These are phyloP conservation scores for Parochlus steinenii DNA, from an alignment of 2,888 invertebrate genomes.

Conservation along the genomic window DNA sequence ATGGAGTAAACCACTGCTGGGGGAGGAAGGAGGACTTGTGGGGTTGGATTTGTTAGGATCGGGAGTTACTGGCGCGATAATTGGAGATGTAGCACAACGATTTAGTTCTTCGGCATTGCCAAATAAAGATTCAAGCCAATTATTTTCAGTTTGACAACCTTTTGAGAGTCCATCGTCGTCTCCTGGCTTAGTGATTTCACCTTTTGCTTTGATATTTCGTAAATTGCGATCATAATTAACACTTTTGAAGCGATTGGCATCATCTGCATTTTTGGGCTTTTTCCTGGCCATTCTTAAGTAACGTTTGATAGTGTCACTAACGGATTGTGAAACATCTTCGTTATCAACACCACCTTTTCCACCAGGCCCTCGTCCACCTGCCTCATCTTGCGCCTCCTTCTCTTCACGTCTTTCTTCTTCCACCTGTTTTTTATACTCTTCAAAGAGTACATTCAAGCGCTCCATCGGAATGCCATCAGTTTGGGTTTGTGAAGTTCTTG, in stretches of 20 bases:
- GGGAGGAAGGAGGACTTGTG: slow-evolving; percentile 19
- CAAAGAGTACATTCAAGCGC: slow-evolving; percentile 22
- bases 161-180: slow-evolving; percentile 63
- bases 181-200: slow-evolving; percentile 54
- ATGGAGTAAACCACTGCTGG: slow-evolving; percentile 27
- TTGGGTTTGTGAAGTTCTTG: slow-evolving; percentile 18
- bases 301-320: slow-evolving; percentile 72
- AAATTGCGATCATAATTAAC: slow-evolving; percentile 77
- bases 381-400: slow-evolving; percentile 19
- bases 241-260: slow-evolving; percentile 66
- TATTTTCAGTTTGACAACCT: slow-evolving; percentile 61
- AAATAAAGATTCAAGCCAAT: slow-evolving; percentile 42
- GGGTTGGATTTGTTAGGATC: slow-evolving; percentile 15
- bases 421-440: slow-evolving; percentile 20
- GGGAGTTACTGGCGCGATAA: slow-evolving; percentile 2
- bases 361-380: slow-evolving; percentile 21
- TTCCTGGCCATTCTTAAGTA: slow-evolving; percentile 77
- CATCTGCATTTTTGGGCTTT: slow-evolving; percentile 59
- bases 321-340: slow-evolving; percentile 72
- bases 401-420: slow-evolving; percentile 15
- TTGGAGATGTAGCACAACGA: slow-evolving; percentile 8
- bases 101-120: slow-evolving; percentile 8
- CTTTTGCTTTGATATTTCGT: slow-evolving; percentile 64
- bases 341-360: slow-evolving; percentile 66
- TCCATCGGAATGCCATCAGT: slow-evolving; percentile 24